Evolutionary conservation across 2,113 vertebrate genomes (phyloP).

Genomic region (Pituophis catenifer): DNA sequence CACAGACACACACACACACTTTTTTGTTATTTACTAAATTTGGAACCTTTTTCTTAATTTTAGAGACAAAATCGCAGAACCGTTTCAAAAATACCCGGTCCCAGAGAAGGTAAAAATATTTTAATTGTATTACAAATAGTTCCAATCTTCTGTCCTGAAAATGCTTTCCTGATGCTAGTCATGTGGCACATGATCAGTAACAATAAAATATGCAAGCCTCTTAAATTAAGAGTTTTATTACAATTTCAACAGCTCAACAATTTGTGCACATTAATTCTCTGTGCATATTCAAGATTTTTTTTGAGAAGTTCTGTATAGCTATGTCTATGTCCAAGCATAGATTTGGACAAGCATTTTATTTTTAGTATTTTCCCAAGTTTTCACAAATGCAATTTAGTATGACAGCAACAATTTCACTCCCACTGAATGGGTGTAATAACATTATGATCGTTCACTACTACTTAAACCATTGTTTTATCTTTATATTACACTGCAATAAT

Average conservation of each 20-base stretch:
- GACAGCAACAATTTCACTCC: background rate
- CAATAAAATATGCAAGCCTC: background rate
- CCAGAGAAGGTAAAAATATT: slow-evolving; percentile 68
- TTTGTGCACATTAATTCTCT: background rate
- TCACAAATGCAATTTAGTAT: background rate
- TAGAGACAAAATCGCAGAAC: slow-evolving; percentile 72
- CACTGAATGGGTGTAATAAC: background rate
- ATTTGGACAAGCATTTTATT: background rate
- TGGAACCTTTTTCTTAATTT: slow-evolving; percentile 40
- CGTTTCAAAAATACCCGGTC: slow-evolving; percentile 75
- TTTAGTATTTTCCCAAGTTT: background rate
- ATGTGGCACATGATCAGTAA: background rate
- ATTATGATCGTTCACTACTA: background rate
- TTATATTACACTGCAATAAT: background rate
- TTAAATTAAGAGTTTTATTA: background rate
- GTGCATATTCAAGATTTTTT: background rate
- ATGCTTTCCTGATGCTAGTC: background rate
- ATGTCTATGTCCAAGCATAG: background rate
- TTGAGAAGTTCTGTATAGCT: background rate
- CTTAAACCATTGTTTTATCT: background rate
- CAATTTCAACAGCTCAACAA: background rate
- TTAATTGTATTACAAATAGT: background rate
- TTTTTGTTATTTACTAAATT: background rate
- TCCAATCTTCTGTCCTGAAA: background rate
- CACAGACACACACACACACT: background rate